phyloP scores from a whole-genome alignment of 2,113 vertebrate genomes.

The Pithys albifrons region DNA sequence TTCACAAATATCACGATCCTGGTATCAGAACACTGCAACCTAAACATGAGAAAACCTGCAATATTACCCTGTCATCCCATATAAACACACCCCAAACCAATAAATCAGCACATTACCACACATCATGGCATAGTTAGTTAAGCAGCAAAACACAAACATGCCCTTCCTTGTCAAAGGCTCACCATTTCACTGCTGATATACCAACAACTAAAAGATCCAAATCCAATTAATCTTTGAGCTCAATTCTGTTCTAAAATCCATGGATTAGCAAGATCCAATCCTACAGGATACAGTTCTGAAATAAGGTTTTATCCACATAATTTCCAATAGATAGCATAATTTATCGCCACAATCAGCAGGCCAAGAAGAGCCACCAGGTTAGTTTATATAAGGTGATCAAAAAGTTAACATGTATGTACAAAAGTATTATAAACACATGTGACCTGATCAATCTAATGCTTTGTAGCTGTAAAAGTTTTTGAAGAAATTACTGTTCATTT shows the following conservation, averaged over 20 bases:
- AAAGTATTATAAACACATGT: background rate
- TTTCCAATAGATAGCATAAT: background rate
- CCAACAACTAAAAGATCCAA: background rate
- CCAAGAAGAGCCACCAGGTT: background rate
- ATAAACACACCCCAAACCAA: background rate
- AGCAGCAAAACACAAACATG: background rate
- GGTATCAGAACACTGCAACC: background rate
- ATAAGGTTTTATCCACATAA: background rate
- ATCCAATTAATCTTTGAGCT: background rate
- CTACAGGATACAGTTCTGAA: background rate
- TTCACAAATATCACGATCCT: background rate
- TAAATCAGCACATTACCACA: background rate
- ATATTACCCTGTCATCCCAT: background rate
- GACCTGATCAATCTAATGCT: background rate
- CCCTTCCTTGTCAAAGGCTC: background rate
- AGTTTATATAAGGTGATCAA: background rate
- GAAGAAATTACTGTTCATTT: background rate
- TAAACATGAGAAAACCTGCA: background rate
- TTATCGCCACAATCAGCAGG: background rate
- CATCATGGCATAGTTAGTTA: background rate
- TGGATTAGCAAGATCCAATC: background rate
- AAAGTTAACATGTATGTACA: background rate
- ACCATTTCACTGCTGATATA: background rate
- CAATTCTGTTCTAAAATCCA: background rate
- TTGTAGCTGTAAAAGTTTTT: background rate